phyloP scores from a whole-genome alignment of 1,140 invertebrate genomes.

The Coptotermes formosanus region DNA sequence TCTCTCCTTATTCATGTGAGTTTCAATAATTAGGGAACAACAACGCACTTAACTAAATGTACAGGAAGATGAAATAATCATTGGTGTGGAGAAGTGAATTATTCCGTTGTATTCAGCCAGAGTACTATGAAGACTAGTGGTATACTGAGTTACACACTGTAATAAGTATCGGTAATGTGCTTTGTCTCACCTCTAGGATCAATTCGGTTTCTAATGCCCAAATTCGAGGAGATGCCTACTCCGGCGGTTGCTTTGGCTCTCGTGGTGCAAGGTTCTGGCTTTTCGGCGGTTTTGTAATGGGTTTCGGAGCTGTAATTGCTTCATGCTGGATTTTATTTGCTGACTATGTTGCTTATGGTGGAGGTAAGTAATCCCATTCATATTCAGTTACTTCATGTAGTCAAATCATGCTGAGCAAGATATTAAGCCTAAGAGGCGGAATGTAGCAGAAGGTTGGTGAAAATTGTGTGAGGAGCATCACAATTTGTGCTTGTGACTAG shows the following conservation, averaged over 20 bases:
- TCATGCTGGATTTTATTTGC: conserved; percentile 95
- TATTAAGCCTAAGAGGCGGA: no score
- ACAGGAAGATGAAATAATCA: no score
- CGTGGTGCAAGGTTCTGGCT: conserved; percentile 92
- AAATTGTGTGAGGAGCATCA: no score
- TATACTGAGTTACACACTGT: no score
- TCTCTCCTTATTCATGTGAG: conserved; percentile 90
- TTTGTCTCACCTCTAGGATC: conserved; percentile 61
- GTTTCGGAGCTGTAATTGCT: conserved; percentile 93
- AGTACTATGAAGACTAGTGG: no score
- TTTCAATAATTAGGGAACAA: conserved; percentile 29
- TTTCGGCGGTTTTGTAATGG: conserved; percentile 93
- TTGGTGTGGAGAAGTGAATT: no score
- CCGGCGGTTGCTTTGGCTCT: conserved; percentile 83
- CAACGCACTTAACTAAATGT: no score
- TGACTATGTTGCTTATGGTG: conserved; percentile 57
- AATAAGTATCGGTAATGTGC: not conserved
- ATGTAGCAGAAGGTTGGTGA: no score
- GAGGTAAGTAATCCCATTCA: not conserved
- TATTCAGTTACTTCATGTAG: no score
- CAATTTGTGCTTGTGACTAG: no score
- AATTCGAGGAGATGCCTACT: conserved; percentile 82
- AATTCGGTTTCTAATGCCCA: conserved; percentile 96
- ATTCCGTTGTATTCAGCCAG: no score
- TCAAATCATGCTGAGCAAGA: no score